Percentiles rank a stretch among this genome's conserved stretches.
Conservation (phyloP, 2,113 vertebrate genomes). For the Budorcas taxicolor region DNA sequence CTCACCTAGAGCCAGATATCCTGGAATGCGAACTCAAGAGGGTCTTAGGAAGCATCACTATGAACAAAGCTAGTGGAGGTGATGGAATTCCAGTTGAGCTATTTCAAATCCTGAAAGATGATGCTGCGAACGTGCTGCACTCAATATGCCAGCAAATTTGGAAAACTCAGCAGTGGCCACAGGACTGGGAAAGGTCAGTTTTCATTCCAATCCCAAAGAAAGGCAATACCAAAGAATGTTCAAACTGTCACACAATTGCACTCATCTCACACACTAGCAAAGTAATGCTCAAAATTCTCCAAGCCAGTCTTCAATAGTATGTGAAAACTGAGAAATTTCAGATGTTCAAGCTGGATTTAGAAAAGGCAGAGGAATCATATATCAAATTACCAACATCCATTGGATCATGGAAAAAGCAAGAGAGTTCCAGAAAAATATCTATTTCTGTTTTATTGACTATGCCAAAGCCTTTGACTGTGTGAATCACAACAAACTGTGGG, state of each 20-base stretch:
- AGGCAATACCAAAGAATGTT: neutral
- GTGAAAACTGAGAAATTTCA: neutral
- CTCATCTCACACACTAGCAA: neutral
- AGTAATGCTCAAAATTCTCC: neutral
- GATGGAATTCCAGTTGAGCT: neutral
- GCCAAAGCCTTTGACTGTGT: neutral
- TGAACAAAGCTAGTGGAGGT: neutral
- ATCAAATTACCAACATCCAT: neutral
- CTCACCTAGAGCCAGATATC: neutral
- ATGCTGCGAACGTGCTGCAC: neutral
- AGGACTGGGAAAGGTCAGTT: neutral
- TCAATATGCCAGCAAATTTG: neutral
- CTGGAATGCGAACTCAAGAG: neutral
- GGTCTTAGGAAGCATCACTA: neutral
- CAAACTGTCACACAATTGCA: neutral
- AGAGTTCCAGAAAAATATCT: neutral
- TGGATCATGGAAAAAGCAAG: neutral
- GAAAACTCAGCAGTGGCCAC: neutral
- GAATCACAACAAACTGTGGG: neutral
- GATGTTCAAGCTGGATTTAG: neutral
- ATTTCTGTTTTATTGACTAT: neutral
- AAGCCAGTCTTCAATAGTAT: neutral
- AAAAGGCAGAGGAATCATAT: neutral
- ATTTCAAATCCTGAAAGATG: neutral
- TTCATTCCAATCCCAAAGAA: neutral